phyloP scores from a whole-genome alignment of 2,113 vertebrate genomes.

The Hypocryptadius cinnamomeus region DNA sequence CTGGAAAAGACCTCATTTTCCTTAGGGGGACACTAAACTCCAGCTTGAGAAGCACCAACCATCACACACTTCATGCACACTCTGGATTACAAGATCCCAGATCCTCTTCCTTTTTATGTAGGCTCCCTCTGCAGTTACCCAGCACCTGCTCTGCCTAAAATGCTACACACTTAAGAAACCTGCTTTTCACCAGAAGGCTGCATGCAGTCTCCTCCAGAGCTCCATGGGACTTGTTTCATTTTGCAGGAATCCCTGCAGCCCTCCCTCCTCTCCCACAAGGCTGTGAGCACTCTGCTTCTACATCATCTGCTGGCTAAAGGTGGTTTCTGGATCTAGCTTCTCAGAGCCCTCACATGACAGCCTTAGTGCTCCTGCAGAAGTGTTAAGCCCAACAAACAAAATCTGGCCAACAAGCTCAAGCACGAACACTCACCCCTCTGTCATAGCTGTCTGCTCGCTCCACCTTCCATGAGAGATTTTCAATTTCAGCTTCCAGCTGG shows the following conservation, averaged over 20 bases:
- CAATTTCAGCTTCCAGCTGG: constrained; percentile 97
- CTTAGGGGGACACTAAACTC: neutral
- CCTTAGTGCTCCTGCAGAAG: neutral
- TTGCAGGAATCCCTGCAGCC: neutral
- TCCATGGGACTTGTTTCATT: neutral
- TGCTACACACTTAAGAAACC: neutral
- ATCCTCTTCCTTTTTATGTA: neutral
- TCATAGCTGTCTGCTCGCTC: constrained; percentile 97
- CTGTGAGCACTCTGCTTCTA: neutral
- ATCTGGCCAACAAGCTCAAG: neutral
- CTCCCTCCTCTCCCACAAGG: neutral
- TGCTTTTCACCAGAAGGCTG: neutral
- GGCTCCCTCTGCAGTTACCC: neutral
- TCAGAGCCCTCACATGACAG: neutral
- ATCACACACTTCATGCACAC: neutral
- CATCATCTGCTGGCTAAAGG: neutral
- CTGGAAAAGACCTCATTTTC: neutral
- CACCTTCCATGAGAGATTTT: constrained; percentile 98
- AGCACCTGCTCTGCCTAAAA: neutral
- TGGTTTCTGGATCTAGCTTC: neutral
- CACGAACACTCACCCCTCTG: constrained; percentile 79
- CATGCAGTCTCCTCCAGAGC: neutral
- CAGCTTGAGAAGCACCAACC: neutral
- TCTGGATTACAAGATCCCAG: neutral
- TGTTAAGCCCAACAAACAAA: neutral